Percentiles rank a stretch among this genome's conserved stretches.
These are phyloP conservation scores for Ispidina lecontei DNA, from an alignment of 2,797 vertebrate species.

Conservation along the genomic window DNA sequence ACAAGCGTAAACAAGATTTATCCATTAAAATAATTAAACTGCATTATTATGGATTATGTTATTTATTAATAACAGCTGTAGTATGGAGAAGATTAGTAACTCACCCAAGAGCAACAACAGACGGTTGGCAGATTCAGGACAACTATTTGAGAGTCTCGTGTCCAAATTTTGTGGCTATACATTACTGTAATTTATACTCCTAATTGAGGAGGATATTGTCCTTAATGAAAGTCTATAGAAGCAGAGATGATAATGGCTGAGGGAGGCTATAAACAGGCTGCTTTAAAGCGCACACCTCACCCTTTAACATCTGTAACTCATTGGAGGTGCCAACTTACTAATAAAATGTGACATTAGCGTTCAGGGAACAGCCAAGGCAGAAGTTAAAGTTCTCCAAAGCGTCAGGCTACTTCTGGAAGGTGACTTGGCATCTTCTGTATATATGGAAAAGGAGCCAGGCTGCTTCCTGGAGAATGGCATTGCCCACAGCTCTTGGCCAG, in stretches of 20 bases:
- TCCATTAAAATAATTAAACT: slow-evolving; percentile 54
- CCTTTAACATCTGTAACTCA: slow-evolving; percentile 53
- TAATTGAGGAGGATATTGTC: slow-evolving; percentile 15
- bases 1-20: slow-evolving; percentile 37
- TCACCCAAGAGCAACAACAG: not conserved
- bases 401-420: slow-evolving; percentile 32
- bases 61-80: slow-evolving; percentile 46
- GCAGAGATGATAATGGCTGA: slow-evolving; percentile 19
- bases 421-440: not conserved
- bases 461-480: not conserved
- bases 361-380: slow-evolving; percentile 45
- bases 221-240: not conserved
- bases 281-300: slow-evolving; percentile 16
- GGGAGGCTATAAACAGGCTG: slow-evolving; percentile 46
- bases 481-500: not conserved
- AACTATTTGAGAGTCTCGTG: not conserved
- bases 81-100: not conserved
- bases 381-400: slow-evolving; percentile 39
- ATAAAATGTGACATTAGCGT: slow-evolving; percentile 66
- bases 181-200: slow-evolving; percentile 18
- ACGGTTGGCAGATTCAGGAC: not conserved
- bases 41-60: slow-evolving; percentile 34
- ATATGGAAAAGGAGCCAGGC: not conserved
- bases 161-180: not conserved
- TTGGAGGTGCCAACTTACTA: slow-evolving; percentile 57